phyloP scores from a whole-genome alignment of 1,140 invertebrate genomes.

The Meloidogyne chitwoodi region DNA sequence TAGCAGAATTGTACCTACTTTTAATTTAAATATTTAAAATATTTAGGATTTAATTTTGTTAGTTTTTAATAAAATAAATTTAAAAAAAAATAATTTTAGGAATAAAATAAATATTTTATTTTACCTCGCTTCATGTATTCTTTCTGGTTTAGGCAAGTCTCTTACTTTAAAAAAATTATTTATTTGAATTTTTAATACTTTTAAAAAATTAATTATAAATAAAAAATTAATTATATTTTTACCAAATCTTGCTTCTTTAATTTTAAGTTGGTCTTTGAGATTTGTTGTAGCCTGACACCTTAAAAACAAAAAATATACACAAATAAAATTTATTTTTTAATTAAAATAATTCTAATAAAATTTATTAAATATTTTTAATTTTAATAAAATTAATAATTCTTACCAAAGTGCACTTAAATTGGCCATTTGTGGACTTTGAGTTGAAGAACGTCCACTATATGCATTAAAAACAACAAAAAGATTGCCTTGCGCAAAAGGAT shows the following conservation, averaged over 20 bases:
- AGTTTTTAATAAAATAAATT: too few species aligned
- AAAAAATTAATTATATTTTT: background rate
- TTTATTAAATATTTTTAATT: too few species aligned
- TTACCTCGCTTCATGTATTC: conserved; percentile 6
- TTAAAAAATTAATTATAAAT: background rate
- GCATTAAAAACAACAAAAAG: conserved; percentile 23
- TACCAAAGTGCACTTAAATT: conserved; percentile 20
- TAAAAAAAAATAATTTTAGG: background rate
- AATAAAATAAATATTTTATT: background rate
- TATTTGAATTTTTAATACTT: too few species aligned
- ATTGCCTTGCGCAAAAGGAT: conserved; percentile 21
- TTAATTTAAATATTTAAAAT: too few species aligned
- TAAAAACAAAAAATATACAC: too few species aligned
- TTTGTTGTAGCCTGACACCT: conserved; percentile 24
- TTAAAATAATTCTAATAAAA: too few species aligned
- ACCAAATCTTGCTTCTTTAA: conserved; percentile 22
- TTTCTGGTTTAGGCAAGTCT: background rate
- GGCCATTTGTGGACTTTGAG: background rate
- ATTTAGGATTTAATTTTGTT: too few species aligned
- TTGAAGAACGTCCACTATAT: background rate
- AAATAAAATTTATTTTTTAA: too few species aligned
- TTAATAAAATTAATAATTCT: background rate
- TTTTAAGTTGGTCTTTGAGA: conserved; percentile 8
- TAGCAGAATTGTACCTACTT: conserved; percentile 1
- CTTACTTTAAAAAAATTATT: background rate